Evolutionary conservation across 2,888 invertebrate species (phyloP), one percentile per base, ranked within the genome.

Genomic region (Tholera decimalis): DNA sequence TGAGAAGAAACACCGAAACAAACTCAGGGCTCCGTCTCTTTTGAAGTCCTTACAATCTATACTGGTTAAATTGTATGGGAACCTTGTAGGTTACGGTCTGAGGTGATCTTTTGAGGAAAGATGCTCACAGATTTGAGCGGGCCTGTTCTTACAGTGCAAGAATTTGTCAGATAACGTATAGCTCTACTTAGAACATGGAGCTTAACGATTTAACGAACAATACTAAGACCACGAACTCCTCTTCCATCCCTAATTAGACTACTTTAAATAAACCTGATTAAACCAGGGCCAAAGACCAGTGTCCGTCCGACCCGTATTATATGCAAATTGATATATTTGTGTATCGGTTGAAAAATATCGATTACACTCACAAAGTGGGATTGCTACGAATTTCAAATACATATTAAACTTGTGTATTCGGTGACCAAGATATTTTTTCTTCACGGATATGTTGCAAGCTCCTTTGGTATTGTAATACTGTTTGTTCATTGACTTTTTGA

Each of bases 371-470:
- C 73, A 80, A 80, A 73, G 58, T 54, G 50, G 54, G 55, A 54
- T 69, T 76, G 82, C 83, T 84, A 83, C 73, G 82, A 83, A 83
- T 84, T 85, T 76, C 77, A 85, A 87, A 82, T 77, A 53, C 72
- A 60, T 76, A 49, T 66, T 66, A 77, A 75, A 69, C 66, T 73
- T 71, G 82, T 82, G 59, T 83, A 68, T 75, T 83, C 77, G 54
- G 65, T 79, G 89, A 87, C 88, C 89, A 81, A 85, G 64, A 74
- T 70, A 43, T 71, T 61, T 88, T 69, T 85, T 82, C 20, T 18
- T 51, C 43, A 41, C 24, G 33, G 28, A 64, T n/a, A n/a, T 78
- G 44, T 62, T 57, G 75, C 63, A 78, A 78, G 51, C 18, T 62
- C 30, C 58, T 81, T 83, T 83, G 75, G 63, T 81, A 79, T 83